Percentiles rank a stretch among this genome's conserved stretches.
These are phyloP conservation scores for Drosophila suboccidentalis DNA, from an alignment of 2,888 invertebrate genomes.

Conservation along the genomic window DNA sequence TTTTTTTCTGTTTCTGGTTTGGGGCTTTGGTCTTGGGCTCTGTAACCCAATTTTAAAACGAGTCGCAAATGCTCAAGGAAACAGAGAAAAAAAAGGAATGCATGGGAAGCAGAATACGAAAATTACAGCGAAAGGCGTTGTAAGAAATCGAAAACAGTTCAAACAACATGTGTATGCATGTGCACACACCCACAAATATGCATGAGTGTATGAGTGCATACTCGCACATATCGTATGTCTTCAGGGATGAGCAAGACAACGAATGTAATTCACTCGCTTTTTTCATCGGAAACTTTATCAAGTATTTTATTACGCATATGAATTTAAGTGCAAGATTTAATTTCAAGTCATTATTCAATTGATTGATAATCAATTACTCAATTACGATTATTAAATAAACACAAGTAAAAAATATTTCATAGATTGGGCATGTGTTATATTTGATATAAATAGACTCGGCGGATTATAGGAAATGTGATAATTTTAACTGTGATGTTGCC, in stretches of 20 bases:
- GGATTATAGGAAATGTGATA: constrained; percentile 34
- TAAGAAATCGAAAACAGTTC: constrained; percentile 76
- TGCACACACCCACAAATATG: neutral
- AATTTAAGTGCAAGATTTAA: neutral
- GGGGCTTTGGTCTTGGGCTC: constrained; percentile 58
- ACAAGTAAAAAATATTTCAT: neutral
- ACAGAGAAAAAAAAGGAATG: constrained; percentile 29
- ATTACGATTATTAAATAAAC: neutral
- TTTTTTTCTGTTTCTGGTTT: constrained; percentile 52
- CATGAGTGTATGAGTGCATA: neutral
- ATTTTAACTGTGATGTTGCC: constrained; percentile 21
- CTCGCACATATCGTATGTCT: constrained; percentile 9
- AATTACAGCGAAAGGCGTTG: constrained; percentile 71
- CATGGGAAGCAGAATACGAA: constrained; percentile 67
- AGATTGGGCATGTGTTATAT: constrained; percentile 8
- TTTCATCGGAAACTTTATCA: constrained; percentile 1
- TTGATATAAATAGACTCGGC: constrained; percentile 19
- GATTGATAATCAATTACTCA: constrained; percentile 3
- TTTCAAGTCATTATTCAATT: constrained; percentile 22
- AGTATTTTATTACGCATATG: constrained; percentile 14
- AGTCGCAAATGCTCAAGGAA: constrained; percentile 53
- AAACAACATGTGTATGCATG: constrained; percentile 64
- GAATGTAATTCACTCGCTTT: constrained; percentile 25
- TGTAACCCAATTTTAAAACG: constrained; percentile 78
- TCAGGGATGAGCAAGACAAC: constrained; percentile 21